Conservation (phyloP, 2,888 invertebrate species). For the Euzophera pinguis region DNA sequence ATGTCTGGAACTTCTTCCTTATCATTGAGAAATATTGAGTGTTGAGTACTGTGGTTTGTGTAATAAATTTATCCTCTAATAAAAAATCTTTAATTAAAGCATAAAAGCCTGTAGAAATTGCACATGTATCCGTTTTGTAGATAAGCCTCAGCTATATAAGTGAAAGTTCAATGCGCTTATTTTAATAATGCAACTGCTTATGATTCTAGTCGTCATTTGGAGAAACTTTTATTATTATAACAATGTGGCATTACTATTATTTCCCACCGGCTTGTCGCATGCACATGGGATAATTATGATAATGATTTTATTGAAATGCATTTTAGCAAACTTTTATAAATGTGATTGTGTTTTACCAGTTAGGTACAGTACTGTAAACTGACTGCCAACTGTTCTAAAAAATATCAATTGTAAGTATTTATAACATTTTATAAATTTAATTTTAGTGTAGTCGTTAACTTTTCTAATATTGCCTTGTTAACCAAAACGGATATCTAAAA, state of each 20-base stretch:
- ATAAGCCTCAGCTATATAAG: neutral
- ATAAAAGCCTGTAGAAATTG: neutral
- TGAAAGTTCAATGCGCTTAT: neutral
- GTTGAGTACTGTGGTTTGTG: no score
- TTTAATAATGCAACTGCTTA: neutral
- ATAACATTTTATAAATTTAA: no score
- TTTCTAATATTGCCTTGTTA: no score
- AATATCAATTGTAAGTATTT: no score
- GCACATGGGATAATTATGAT: neutral
- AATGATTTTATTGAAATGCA: neutral
- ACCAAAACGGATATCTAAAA: no score
- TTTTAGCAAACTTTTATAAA: neutral
- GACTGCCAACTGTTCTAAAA: no score
- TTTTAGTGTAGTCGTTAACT: no score
- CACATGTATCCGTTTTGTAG: neutral
- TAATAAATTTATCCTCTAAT: no score
- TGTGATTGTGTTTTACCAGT: no score
- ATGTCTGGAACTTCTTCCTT: no score
- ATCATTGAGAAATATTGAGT: no score
- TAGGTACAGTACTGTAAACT: no score
- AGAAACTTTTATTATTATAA: slow-evolving; percentile 6
- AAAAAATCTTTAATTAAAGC: neutral
- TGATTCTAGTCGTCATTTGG: neutral
- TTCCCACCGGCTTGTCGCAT: neutral
- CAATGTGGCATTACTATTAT: neutral